These are phyloP conservation scores for Odontophorus gujanensis DNA, from an alignment of 2,113 vertebrate species.

Conservation along the genomic window DNA sequence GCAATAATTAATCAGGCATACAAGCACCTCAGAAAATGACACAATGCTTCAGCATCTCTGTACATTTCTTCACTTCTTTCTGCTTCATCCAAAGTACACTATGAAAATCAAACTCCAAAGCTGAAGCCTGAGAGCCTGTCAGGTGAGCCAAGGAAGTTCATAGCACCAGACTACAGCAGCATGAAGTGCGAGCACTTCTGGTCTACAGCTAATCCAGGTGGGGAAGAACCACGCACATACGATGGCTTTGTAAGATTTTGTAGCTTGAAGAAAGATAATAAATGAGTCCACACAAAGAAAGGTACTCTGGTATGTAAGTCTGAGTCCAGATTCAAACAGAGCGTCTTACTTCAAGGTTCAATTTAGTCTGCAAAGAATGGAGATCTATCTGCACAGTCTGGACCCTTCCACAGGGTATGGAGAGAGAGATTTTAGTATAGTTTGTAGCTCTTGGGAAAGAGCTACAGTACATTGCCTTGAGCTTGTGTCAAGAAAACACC, in stretches of 20 bases:
- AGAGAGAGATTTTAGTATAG: neutral
- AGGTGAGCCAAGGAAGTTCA: neutral
- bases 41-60: slow-evolving; percentile 33
- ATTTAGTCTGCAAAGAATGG: neutral
- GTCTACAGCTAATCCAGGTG: neutral
- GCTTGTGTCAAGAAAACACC: neutral
- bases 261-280: neutral
- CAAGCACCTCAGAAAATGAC: slow-evolving; percentile 51
- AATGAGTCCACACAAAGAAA: neutral
- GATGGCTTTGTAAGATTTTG: rapidly evolving
- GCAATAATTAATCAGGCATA: slow-evolving; percentile 60
- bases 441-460: neutral
- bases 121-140: neutral
- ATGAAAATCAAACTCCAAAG: neutral
- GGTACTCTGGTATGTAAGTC: neutral
- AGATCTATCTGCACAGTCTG: neutral
- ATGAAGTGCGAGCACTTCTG: neutral
- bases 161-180: neutral
- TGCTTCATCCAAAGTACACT: slow-evolving; percentile 47
- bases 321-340: neutral
- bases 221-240: neutral
- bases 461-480: neutral
- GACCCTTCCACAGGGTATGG: neutral
- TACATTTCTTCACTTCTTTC: slow-evolving; percentile 43
- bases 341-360: neutral